phyloP scores from a whole-genome alignment of 2,888 invertebrate genomes.

The Tromatobia lineatoria region DNA sequence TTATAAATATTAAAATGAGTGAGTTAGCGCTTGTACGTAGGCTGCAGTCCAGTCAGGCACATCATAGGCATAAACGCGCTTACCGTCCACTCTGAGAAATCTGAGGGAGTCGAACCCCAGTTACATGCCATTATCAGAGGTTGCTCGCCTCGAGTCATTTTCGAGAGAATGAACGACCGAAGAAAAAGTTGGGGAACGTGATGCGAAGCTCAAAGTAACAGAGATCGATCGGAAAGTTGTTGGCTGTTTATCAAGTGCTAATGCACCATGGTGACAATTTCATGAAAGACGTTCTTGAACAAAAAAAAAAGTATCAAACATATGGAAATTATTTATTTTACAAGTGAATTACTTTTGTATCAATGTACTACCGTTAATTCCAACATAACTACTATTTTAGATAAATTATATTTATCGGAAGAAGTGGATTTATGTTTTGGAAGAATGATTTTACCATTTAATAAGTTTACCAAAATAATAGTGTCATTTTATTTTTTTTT shows the following conservation, averaged over 20 bases:
- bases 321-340: neutral
- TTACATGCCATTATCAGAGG: constrained; percentile 75
- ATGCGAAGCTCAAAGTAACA: constrained; percentile 68
- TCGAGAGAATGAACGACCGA: constrained; percentile 67
- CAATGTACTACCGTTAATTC: neutral
- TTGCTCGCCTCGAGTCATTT: constrained; percentile 68
- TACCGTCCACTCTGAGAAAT: constrained; percentile 55
- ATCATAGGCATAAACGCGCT: constrained; percentile 35
- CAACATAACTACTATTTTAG: neutral
- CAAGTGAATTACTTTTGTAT: neutral
- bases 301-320: neutral
- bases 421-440: too few species aligned
- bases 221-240: constrained; percentile 54
- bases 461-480: too few species aligned
- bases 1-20: constrained; percentile 58
- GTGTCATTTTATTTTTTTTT: too few species aligned
- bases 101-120: constrained; percentile 69
- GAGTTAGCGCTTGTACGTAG: constrained; percentile 59
- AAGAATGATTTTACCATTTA: too few species aligned
- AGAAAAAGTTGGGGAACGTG: constrained; percentile 74
- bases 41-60: constrained; percentile 57
- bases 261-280: neutral
- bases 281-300: neutral
- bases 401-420: neutral
- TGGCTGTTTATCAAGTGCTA: constrained; percentile 37